phyloP scores from a whole-genome alignment of 2,888 invertebrate species.

The Cataglyphis altisquamis region DNA sequence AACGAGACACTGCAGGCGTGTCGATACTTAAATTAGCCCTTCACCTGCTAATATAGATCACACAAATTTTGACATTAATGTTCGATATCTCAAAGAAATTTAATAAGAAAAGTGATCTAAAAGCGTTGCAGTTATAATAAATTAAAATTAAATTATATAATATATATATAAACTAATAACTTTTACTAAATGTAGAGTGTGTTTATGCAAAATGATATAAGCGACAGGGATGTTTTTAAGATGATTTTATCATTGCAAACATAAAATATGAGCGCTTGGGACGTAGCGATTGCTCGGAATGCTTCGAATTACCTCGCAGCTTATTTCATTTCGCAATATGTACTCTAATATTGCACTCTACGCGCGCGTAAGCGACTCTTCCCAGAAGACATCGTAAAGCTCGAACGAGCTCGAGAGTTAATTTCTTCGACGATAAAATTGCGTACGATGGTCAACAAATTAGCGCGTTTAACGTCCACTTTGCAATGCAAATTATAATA shows the following conservation, averaged over 20 bases:
- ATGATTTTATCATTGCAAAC: background rate
- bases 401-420: constrained; percentile 27
- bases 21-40: constrained; percentile 25
- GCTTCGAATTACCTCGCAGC: constrained; percentile 20
- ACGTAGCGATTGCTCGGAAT: constrained; percentile 16
- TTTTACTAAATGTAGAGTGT: background rate
- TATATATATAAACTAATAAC: constrained; percentile 2
- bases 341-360: constrained; percentile 28
- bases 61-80: constrained; percentile 42
- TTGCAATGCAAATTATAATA: background rate
- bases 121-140: background rate
- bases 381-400: constrained; percentile 28
- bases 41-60: constrained; percentile 4
- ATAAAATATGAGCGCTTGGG: constrained; percentile 10
- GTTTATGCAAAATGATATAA: constrained; percentile 3
- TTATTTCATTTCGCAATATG: constrained; percentile 27
- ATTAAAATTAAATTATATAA: constrained; percentile 17
- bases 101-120: constrained; percentile 18
- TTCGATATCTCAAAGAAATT: constrained; percentile 21
- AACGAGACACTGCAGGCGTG: constrained; percentile 7
- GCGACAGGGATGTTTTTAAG: background rate
- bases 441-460: constrained; percentile 10
- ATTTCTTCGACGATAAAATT: constrained; percentile 45
- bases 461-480: background rate
- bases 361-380: background rate